Conservation (phyloP, 2,113 vertebrate species). For the Ailuropoda melanoleuca region DNA sequence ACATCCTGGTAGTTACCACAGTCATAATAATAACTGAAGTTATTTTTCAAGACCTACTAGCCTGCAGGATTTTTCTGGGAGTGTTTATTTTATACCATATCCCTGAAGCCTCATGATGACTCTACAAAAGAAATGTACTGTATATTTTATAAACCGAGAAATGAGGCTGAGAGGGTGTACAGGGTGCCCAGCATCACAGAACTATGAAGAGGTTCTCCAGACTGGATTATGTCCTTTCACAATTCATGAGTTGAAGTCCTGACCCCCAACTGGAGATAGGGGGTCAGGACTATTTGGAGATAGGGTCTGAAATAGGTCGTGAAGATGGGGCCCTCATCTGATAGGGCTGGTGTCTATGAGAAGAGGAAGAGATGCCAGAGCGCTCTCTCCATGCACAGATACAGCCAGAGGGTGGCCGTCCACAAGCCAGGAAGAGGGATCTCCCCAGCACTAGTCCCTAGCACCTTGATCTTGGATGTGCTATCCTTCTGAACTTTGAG, state of each 20-base stretch:
- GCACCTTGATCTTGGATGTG: neutral
- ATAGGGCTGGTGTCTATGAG: neutral
- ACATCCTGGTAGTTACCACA: accelerated
- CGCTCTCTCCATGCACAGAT: neutral
- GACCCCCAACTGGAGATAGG: too few relatives aligned
- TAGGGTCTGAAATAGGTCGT: neutral
- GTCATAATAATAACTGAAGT: neutral
- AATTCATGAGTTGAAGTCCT: neutral
- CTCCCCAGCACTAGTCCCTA: neutral
- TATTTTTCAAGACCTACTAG: neutral
- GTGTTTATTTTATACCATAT: neutral
- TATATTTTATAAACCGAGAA: neutral
- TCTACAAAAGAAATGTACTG: neutral
- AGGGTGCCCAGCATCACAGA: neutral
- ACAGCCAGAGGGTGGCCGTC: neutral
- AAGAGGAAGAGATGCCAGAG: neutral
- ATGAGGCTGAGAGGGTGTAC: neutral
- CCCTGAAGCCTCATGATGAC: neutral
- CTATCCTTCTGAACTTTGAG: neutral
- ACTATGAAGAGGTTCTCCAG: neutral
- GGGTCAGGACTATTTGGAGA: neutral
- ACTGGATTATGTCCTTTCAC: neutral
- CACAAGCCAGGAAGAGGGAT: neutral
- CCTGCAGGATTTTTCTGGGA: neutral
- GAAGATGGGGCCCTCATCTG: neutral